Conservation (phyloP, 2,888 invertebrate species). For the Oeneis ivallda region DNA sequence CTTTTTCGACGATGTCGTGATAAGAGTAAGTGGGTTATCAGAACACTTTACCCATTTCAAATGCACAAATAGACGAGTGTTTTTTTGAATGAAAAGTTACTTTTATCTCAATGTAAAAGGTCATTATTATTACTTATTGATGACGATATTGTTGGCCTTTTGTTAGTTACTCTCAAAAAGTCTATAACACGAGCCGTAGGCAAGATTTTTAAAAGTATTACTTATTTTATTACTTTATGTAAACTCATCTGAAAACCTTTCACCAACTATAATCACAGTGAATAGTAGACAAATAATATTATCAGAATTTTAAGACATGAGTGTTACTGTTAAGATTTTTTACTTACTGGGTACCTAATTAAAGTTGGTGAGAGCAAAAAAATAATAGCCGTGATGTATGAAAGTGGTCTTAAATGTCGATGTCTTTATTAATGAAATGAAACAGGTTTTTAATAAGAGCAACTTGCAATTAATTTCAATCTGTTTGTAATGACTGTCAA, state of each 20-base stretch:
- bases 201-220: no score
- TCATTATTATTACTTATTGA: background rate
- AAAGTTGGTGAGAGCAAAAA: constrained; percentile 16
- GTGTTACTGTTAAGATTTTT: no score
- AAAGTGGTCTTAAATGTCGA: constrained; percentile 28
- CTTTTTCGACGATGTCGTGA: constrained; percentile 57
- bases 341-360: constrained; percentile 13
- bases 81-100: constrained; percentile 8
- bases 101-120: constrained; percentile 6
- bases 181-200: no score
- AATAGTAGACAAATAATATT: no score
- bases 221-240: no score
- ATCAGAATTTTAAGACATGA: no score
- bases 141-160: background rate
- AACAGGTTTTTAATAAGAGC: constrained; percentile 24
- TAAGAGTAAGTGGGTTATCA: constrained; percentile 74
- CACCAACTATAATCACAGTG: no score
- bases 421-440: constrained; percentile 25
- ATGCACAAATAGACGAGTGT: constrained; percentile 55
- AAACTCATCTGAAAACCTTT: no score
- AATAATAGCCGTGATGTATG: constrained; percentile 20
- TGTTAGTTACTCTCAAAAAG: no score
- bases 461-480: constrained; percentile 25
- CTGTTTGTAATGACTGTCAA: constrained; percentile 19
- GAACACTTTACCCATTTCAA: constrained; percentile 55